phyloP scores from a whole-genome alignment of 2,797 vertebrate species.

The Hemitrygon akajei region DNA sequence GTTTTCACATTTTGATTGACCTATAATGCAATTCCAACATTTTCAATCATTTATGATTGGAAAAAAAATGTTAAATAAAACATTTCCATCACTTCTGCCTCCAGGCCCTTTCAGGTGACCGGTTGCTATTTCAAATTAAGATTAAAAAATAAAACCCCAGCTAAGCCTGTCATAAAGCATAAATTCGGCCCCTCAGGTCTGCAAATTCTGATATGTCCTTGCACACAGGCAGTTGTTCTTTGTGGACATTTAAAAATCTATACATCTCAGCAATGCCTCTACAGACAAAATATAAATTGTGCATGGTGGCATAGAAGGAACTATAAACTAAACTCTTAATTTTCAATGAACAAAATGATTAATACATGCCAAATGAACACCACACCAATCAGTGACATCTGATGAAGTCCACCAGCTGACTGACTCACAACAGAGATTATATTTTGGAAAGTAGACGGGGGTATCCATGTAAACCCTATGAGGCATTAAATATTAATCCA shows the following conservation, averaged over 20 bases:
- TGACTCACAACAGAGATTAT: background rate
- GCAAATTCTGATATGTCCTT: background rate
- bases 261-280: background rate
- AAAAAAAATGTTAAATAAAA: slow-evolving; percentile 26
- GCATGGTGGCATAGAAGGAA: background rate
- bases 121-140: slow-evolving; percentile 11
- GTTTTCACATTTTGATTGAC: background rate
- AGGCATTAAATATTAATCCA: slow-evolving; percentile 3
- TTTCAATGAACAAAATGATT: slow-evolving; percentile 8
- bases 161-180: background rate
- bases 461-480: background rate
- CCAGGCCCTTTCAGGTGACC: background rate
- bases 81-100: slow-evolving; percentile 10
- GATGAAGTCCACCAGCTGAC: background rate
- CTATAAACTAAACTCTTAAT: background rate
- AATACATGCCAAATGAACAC: background rate
- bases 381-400: background rate
- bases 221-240: background rate
- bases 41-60: background rate
- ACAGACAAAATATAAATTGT: background rate
- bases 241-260: background rate
- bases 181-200: background rate
- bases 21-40: background rate
- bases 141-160: background rate
- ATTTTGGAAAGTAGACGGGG: background rate